Evolutionary conservation across 1,140 invertebrate genomes (phyloP), one percentile per base, ranked within the genome.

Genomic region (Streblospio benedicti): DNA sequence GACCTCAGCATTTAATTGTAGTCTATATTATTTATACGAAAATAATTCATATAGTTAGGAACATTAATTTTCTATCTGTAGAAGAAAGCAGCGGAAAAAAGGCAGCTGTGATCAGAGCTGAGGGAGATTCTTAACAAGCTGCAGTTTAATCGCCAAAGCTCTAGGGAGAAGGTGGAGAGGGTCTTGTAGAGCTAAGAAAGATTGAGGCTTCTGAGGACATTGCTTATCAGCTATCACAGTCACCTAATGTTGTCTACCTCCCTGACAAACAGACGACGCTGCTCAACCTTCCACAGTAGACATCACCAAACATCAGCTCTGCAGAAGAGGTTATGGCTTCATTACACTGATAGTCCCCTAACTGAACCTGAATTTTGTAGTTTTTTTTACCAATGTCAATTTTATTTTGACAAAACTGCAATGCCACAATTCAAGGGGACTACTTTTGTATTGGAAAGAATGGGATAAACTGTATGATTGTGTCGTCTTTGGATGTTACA

Each of bases 151-250:
- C 99, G 14, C 91, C 94, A 1, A 94, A 92, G 75, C 89, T 94
- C 2, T 90, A 98, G 73, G 89, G 86, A 12, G 64, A 71, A 23
- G 67, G 69, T 12, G 77, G 78, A 2, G 77, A 79, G 73, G 96
- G 93, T 82, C 81, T 99, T 5, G 92, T 85, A 18, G 97, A 99
- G 75, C 81, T 99, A 33, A 83, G 97, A 78, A 88, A 94, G 82
- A 92, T 99, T 68, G 97, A 99, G 84, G 95, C 97, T 5, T 91
- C 95, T 0, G 97, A 99, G 84, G 96, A 99, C 67, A 99, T 99
- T 74, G 95, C 97, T 0, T 90, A 90, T 74, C 91, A 96, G 79
- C 79, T 99, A 66, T 87, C 93, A 3, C 86, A 90, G 72, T 91
- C 94, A 1, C 85, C 94, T 68, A 94, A 97, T 79, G 90, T 99